Conservation (phyloP, 1,140 invertebrate genomes). For the Ruditapes philippinarum region DNA sequence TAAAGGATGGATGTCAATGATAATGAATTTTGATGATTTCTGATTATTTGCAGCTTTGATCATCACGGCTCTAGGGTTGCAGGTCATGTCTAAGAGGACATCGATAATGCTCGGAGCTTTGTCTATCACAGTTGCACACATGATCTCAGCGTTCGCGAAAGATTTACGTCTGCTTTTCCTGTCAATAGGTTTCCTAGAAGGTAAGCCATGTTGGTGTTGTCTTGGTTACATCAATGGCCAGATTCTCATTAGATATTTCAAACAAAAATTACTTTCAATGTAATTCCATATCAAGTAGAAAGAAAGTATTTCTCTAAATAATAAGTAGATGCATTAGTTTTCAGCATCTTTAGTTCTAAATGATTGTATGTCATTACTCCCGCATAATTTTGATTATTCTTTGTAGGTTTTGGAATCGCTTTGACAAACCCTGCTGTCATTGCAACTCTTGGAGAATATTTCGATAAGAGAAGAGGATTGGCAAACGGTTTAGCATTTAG, state of each 20-base stretch:
- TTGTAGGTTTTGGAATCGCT: slow-evolving; percentile 50
- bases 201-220: too few relatives aligned
- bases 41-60: slow-evolving; percentile 40
- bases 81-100: slow-evolving; percentile 23
- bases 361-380: too few relatives aligned
- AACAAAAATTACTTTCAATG: too few relatives aligned
- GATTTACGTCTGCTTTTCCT: slow-evolving; percentile 36
- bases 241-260: too few relatives aligned
- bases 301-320: too few relatives aligned
- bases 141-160: slow-evolving; percentile 33
- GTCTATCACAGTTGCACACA: slow-evolving; percentile 16
- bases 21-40: too few relatives aligned
- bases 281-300: too few relatives aligned
- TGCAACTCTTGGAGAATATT: slow-evolving; percentile 49
- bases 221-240: too few relatives aligned
- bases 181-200: slow-evolving; percentile 54
- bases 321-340: too few relatives aligned
- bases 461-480: slow-evolving; percentile 47
- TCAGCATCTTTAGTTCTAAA: too few relatives aligned
- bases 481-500: slow-evolving; percentile 55
- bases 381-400: too few relatives aligned
- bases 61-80: slow-evolving; percentile 44
- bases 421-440: slow-evolving; percentile 44
- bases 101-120: slow-evolving; percentile 19
- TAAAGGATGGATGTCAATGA: too few relatives aligned